Conservation (phyloP, 2,113 vertebrate genomes). For the Turnix velox region DNA sequence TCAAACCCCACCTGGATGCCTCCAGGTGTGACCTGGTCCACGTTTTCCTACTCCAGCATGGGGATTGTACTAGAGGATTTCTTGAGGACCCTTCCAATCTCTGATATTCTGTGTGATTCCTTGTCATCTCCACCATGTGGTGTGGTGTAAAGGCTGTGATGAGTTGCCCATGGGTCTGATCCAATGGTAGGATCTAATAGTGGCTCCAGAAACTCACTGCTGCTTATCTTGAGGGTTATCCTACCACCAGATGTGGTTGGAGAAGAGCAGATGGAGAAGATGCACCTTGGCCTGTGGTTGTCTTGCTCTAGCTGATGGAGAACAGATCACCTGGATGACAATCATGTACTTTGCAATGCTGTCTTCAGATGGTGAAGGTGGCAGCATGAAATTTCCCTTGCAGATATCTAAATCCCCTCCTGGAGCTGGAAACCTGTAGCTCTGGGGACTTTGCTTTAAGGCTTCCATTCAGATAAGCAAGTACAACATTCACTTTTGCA, state of each 20-base stretch:
- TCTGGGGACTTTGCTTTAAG: neutral
- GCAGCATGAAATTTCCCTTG: neutral
- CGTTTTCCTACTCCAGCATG: too few relatives aligned
- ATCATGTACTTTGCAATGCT: neutral
- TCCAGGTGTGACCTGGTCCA: too few relatives aligned
- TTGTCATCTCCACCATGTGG: accelerated
- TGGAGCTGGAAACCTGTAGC: neutral
- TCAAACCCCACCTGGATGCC: too few relatives aligned
- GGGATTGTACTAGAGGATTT: too few relatives aligned
- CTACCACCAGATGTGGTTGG: neutral
- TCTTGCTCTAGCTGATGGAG: neutral
- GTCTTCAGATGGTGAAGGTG: neutral
- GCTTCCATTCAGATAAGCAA: neutral
- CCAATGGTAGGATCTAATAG: neutral
- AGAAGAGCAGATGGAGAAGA: neutral
- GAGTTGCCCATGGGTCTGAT: neutral
- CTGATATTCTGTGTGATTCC: too few relatives aligned
- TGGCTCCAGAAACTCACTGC: neutral
- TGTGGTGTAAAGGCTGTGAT: neutral
- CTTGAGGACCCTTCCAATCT: too few relatives aligned
- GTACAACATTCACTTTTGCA: neutral
- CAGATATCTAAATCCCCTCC: neutral
- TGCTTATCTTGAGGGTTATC: neutral
- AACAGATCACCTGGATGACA: neutral
- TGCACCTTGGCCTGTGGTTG: neutral